Conservation (phyloP, 2,888 invertebrate species). For the Tinea trinotella region DNA sequence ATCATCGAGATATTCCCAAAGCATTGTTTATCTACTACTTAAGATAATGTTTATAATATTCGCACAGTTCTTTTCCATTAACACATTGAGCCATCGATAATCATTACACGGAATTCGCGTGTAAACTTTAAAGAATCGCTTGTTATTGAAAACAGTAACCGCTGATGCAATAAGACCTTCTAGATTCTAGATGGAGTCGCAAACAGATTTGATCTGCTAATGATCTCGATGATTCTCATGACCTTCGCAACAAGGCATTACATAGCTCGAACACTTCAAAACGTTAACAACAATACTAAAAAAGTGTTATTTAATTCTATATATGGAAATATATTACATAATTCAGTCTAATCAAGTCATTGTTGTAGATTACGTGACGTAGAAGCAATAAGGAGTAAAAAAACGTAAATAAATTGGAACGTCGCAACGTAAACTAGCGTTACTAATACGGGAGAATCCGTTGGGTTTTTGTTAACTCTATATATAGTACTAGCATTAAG, state of each 20-base stretch:
- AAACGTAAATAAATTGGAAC: constrained; percentile 46
- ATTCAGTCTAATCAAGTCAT: neutral
- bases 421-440: constrained; percentile 38
- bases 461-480: constrained; percentile 40
- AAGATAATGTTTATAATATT: neutral
- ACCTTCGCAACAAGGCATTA: constrained; percentile 24
- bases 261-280: constrained; percentile 22
- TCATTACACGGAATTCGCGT: neutral
- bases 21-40: neutral
- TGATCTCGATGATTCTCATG: constrained; percentile 29
- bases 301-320: neutral
- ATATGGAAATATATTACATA: neutral
- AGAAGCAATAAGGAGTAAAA: constrained; percentile 25
- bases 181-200: constrained; percentile 24
- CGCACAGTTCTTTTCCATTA: constrained; percentile 2
- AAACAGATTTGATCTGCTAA: constrained; percentile 21
- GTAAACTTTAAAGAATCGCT: neutral
- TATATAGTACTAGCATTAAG: constrained; percentile 1
- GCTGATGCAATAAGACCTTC: constrained; percentile 32
- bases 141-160: constrained; percentile 22
- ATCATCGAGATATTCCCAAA: neutral
- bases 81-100: neutral
- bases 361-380: neutral
- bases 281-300: neutral
- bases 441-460: constrained; percentile 42